Evolutionary conservation across 1,140 invertebrate species (phyloP).

Genomic region (Gryon sp.): DNA sequence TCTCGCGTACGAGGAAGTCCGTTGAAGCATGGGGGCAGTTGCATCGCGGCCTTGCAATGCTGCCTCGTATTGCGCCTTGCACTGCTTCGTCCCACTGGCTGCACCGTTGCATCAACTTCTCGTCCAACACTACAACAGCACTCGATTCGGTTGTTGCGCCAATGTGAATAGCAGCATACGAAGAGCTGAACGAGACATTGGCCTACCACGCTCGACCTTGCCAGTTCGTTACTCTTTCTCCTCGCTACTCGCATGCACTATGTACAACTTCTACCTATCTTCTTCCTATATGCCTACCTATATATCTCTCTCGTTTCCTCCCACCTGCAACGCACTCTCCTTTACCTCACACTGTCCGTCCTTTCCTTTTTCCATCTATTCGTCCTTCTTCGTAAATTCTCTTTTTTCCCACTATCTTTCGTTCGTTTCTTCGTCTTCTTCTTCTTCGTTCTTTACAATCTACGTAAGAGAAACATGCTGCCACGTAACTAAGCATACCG

Average conservation of each 20-base stretch:
- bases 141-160: constrained; percentile 47
- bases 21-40: constrained; percentile 60
- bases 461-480: constrained; percentile 50
- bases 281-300: constrained; percentile 23
- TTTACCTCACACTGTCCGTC: constrained; percentile 10
- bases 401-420: constrained; percentile 31
- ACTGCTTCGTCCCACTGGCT: constrained; percentile 52
- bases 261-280: constrained; percentile 59
- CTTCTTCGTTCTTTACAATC: constrained; percentile 33
- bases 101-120: constrained; percentile 71
- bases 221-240: constrained; percentile 79
- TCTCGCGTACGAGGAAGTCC: constrained; percentile 59
- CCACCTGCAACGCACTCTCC: constrained; percentile 7
- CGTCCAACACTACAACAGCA: constrained; percentile 52
- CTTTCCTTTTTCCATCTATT: constrained; percentile 17
- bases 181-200: constrained; percentile 77
- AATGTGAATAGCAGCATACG: constrained; percentile 50
- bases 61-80: constrained; percentile 58
- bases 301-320: constrained; percentile 33
- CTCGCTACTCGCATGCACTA: constrained; percentile 50
- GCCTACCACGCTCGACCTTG: constrained; percentile 79
- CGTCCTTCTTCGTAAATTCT: constrained; percentile 28
- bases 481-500: constrained; percentile 55
- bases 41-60: constrained; percentile 76
- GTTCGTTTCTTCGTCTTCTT: constrained; percentile 26